These are phyloP conservation scores for Hermodice carunculata DNA, from an alignment of 2,888 invertebrate species.

Conservation along the genomic window DNA sequence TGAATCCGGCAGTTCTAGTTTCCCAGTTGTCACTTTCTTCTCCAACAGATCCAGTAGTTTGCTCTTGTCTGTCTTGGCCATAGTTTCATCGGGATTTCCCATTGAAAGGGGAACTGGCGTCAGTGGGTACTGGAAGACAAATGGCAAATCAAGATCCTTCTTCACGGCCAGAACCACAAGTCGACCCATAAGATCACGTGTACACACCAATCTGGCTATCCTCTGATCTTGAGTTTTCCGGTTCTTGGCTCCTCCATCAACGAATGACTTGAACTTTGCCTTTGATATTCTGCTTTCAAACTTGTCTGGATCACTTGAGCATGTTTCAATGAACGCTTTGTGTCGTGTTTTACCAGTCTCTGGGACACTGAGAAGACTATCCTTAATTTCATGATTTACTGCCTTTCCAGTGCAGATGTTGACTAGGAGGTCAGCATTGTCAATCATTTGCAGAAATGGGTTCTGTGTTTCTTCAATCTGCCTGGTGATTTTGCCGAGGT, in stretches of 20 bases:
- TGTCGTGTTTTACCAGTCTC: constrained; percentile 16
- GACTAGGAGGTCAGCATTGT: background rate
- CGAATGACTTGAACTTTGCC: constrained; percentile 28
- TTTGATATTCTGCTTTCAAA: constrained; percentile 32
- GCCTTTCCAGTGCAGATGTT: constrained; percentile 17
- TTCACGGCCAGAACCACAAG: constrained; percentile 5
- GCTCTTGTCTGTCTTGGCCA: constrained; percentile 23
- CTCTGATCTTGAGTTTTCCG: background rate
- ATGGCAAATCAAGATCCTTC: constrained; percentile 8
- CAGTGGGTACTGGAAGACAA: constrained; percentile 17
- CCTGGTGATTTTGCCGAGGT: constrained; percentile 20
- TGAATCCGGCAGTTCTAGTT: too few species aligned
- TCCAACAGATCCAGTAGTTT: constrained; percentile 7
- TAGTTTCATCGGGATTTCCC: constrained; percentile 22
- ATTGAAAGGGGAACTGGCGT: constrained; percentile 24
- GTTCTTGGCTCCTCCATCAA: constrained; percentile 3
- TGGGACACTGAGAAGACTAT: constrained; percentile 12
- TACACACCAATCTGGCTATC: constrained; percentile 1
- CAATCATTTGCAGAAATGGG: constrained; percentile 12
- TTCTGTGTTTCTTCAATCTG: constrained; percentile 22
- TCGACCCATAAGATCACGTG: constrained; percentile 24
- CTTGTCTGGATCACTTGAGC: constrained; percentile 11
- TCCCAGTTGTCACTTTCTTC: constrained; percentile 2
- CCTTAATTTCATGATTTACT: constrained; percentile 1
- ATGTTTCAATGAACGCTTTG: constrained; percentile 23